A percentile compares a stretch with the other conserved stretches of the same genome.
Evolutionary conservation across 2,888 invertebrate species (phyloP).

Genomic region (Hartigia nigra): DNA sequence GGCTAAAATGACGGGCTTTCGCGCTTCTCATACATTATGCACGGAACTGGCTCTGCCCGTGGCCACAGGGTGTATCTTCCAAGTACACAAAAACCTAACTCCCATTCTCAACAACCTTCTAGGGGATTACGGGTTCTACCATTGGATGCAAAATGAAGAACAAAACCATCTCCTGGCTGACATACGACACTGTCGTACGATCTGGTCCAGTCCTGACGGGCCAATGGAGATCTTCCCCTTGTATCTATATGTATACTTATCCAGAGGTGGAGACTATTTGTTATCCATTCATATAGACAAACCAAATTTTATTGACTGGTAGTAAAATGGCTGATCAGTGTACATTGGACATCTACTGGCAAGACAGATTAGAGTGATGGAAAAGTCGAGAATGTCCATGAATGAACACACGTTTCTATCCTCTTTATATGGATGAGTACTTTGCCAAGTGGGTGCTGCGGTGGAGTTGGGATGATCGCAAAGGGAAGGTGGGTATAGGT

Average conservation of each 20-base stretch:
- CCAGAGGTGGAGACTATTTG: neutral
- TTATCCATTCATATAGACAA: neutral
- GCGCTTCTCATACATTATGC: conserved; percentile 62
- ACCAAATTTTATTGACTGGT: neutral
- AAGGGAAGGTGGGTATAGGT: neutral
- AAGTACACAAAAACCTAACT: conserved; percentile 19
- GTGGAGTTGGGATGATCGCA: conserved; percentile 5
- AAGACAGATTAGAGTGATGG: neutral
- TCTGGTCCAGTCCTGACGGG: neutral
- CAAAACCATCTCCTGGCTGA: neutral
- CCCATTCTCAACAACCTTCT: neutral
- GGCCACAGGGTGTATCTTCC: conserved; percentile 49
- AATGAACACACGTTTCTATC: neutral
- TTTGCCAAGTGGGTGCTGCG: conserved; percentile 8
- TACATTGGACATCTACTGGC: neutral
- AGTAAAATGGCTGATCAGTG: neutral
- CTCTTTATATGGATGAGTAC: conserved; percentile 8
- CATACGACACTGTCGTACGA: neutral
- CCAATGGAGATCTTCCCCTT: neutral
- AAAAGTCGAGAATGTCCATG: neutral
- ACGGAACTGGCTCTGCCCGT: conserved; percentile 52
- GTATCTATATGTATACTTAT: neutral
- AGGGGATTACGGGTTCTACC: neutral
- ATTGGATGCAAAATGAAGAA: neutral
- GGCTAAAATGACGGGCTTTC: conserved; percentile 64